Base-by-base conservation (phyloP, 2,888 invertebrate genomes). In the Leptogaster cylindrica region DNA sequence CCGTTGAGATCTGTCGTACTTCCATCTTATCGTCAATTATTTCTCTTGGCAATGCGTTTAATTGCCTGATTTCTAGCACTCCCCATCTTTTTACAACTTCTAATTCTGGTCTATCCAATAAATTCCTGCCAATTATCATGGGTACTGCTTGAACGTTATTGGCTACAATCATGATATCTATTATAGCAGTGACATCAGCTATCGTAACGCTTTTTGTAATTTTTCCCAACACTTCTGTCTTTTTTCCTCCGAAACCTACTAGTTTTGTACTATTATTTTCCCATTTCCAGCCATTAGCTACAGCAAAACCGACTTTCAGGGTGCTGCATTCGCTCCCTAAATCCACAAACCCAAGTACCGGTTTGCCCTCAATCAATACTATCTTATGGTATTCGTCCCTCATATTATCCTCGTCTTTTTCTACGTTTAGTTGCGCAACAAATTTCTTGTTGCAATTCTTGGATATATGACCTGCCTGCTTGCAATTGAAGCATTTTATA, bases 321-420 rank as follows among this genome's bases (percentile, higher is more conserved):
- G 51, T 51, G 1, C 14, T 51, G 51, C 28, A 28, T 10, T 51
- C 51, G 18, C 51, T 51, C 10, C 51, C 51, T 28, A 51, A 16
- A 18, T 51, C 51, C 14, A 31, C 14, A 31, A 52, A 52, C 7
- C 31, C 31, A 14, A 52, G 14, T 6, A 52, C 10, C 31, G 51
- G 20, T 14, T 28, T 51, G 3, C 28, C 52, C 14, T 28, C 52
- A 8, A 52, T n/a, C 1, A 31, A 7, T 16, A 52, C 31, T 18
- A 28, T 16, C 31, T 52, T 52, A 18, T 52, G 52, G n/a, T 18
- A 52, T 5, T 52, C 33, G 16, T 52, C 52, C 31, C 18, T 39
- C 39, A 16, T 16, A 44, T 44, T 44, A 18, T 8, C 16, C 3
- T 8, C 18, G 16, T 18, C 18, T 44, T 44, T 14, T 14, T 1